A percentile compares a stretch with the other conserved stretches of the same genome.
phyloP scores from a whole-genome alignment of 2,797 vertebrate species.

The Gila robusta region DNA sequence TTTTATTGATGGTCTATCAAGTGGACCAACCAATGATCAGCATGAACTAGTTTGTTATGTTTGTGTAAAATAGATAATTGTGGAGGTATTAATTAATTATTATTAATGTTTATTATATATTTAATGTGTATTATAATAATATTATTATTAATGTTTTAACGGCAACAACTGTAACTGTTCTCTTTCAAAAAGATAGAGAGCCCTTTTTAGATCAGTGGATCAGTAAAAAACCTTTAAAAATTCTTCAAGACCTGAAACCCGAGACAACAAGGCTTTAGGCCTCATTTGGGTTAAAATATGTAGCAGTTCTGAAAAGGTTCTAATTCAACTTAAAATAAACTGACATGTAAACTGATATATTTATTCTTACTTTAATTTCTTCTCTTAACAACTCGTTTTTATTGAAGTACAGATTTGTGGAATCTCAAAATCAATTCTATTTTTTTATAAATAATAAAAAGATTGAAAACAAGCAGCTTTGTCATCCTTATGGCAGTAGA shows the following conservation, averaged over 20 bases:
- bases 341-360: background rate
- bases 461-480: background rate
- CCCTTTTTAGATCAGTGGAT: background rate
- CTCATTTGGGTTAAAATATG: background rate
- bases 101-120: too few relatives aligned
- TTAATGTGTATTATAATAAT: too few relatives aligned
- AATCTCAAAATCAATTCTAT: background rate
- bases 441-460: background rate
- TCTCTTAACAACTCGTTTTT: background rate
- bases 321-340: background rate
- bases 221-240: background rate
- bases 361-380: background rate
- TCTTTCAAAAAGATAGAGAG: background rate
- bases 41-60: background rate
- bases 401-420: background rate
- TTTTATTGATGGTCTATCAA: background rate
- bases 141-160: background rate
- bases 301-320: background rate
- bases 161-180: background rate
- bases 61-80: background rate
- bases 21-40: background rate
- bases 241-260: background rate
- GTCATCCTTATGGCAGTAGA: background rate
- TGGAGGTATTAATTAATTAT: too few relatives aligned
- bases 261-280: background rate